Evolutionary conservation across 2,797 vertebrate genomes (phyloP), one percentile per base, ranked within the genome.

Genomic region (Heliangelus exortis): DNA sequence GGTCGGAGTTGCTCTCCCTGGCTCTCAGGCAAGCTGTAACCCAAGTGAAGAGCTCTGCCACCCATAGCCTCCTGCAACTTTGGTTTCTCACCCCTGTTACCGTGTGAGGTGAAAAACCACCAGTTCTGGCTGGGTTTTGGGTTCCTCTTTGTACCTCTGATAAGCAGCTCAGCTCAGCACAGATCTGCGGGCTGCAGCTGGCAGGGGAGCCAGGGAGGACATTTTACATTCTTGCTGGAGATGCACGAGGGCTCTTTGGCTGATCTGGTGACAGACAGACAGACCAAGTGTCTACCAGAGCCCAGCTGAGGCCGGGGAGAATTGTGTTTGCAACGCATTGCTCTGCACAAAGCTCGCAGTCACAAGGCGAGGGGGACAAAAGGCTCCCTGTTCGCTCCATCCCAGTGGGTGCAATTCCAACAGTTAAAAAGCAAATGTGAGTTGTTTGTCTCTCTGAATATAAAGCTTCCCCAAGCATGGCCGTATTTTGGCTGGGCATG

Each of bases 311-410:
- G 86, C 95, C 41, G 33, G 68, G 67, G 93, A 95, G 84, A 97
- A 96, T 97, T 96, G 92, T 92, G 92, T 97, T 96, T 95, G 95
- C 89, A 92, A 94, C 81, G 89, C 96, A 96, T 95, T 97, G 95
- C 96, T 96, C 72, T 96, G 84, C 90, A 96, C 95, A 96, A 96
- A 95, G 92, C 94, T 95, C 5, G 47, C 90, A 93, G 96, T 97
- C 92, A 95, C 94, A 72, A 96, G 91, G 95, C 93, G 2, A 71
- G 69, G 50, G 80, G 83, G 34, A 96, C 96, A 97, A 96, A 96
- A 86, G 86, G 87, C 88, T 93, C 95, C 94, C 96, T 97, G 95
- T 97, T 97, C 0, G 1, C 84, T 67, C 72, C 25, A 79, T 97
- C 92, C 90, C 93, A 95, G 85, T 96, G 87, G 96, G 94, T 96